phyloP scores from a whole-genome alignment of 92 coral and sea anemone genomes.

The Blastomussa wellsi region DNA sequence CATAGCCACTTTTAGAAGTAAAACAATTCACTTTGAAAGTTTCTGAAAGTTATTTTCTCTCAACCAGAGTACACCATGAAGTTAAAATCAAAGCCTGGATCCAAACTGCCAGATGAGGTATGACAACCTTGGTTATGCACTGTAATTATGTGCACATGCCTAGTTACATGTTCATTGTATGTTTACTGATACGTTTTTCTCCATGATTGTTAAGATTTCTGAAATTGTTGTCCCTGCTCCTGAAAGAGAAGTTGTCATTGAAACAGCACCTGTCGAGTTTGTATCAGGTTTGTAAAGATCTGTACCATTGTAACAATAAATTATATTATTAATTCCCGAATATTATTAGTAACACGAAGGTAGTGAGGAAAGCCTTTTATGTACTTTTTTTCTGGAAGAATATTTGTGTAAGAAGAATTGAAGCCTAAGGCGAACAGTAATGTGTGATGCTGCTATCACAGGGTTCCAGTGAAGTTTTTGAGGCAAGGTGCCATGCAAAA shows the following conservation, averaged over 20 bases:
- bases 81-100: slow-evolving; percentile 31
- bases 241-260: slow-evolving; percentile 21
- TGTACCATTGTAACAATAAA: not conserved
- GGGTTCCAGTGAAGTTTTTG: too few relatives aligned
- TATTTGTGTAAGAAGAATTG: not conserved
- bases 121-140: not conserved
- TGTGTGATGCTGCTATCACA: too few relatives aligned
- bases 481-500: too few relatives aligned
- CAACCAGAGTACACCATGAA: slow-evolving; percentile 24
- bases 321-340: not conserved
- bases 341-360: not conserved
- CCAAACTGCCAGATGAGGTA: slow-evolving; percentile 16
- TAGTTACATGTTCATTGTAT: not conserved
- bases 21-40: not conserved
- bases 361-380: not conserved
- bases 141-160: not conserved
- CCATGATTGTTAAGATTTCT: not conserved
- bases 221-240: slow-evolving; percentile 28
- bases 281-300: not conserved
- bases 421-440: too few relatives aligned
- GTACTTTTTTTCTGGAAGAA: too few relatives aligned
- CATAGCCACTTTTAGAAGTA: not conserved
- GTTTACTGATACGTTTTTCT: not conserved
- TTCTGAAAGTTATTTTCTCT: not conserved
- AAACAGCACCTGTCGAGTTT: slow-evolving; percentile 18